Evolutionary conservation across 2,888 invertebrate genomes (phyloP), one percentile per base, ranked within the genome.

Genomic region (Chrysolina oricalcia): DNA sequence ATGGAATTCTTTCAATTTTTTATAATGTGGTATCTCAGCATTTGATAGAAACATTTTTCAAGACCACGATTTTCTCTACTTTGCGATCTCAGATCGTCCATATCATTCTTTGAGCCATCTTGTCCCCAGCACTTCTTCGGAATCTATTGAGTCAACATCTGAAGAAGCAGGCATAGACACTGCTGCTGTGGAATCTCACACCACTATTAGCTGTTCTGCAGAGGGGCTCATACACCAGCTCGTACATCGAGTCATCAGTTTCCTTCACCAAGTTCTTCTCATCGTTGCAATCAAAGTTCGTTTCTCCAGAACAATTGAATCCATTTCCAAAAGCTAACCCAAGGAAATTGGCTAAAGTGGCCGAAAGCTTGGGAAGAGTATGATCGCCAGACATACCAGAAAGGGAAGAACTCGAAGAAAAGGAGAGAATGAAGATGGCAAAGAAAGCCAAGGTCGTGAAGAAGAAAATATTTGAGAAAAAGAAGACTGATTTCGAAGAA

Each of bases 1-100:
- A 73, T 63, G 41, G 63, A 62, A 73, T 68, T 53, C 67, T 67
- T 63, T 68, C 70, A 65, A 65, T 40, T 65, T 65, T 17, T 43
- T 43, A 43, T 43, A 65, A 43, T 65, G 65, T 65, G 65, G 46
- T 43, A 65, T 65, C 41, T 65, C 46, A 17, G 43, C 65, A 65
- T 65, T 65, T 43, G 65, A 65, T 40, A 65, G 65, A 65, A 65
- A 65, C 65, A 65, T 65, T 65, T 65, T 65, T 17, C 65, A 65
- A 65, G 19, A 65, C 43, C 65, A 65, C 43, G 65, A 65, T 65
- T 65, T 65, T 43, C 65, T n/a, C n/a, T n/a, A n/a, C n/a, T n/a
- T n/a, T n/a, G n/a, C n/a, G n/a, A n/a, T n/a, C n/a, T n/a, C n/a
- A n/a, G n/a, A n/a, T n/a, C n/a, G n/a, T n/a, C n/a, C n/a, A n/a